Conservation (phyloP, 2,888 invertebrate genomes). For the Neoaliturus tenellus region DNA sequence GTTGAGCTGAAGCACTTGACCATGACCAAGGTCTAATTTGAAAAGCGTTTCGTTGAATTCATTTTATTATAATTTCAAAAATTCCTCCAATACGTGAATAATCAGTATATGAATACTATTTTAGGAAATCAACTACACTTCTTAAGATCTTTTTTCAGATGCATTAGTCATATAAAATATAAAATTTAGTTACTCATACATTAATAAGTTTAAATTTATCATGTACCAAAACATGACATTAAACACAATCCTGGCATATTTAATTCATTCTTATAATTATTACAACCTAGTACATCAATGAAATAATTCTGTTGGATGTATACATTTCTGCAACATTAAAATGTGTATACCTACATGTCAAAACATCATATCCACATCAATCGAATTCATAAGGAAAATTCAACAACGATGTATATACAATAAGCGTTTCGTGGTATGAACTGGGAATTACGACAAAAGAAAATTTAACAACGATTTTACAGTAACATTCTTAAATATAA, state of each 20-base stretch:
- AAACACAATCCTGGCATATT: not conserved
- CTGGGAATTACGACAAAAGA: not conserved
- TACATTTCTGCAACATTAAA: not conserved
- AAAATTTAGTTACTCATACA: too few species aligned
- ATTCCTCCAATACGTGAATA: too few species aligned
- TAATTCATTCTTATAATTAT: not conserved
- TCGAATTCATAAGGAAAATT: not conserved
- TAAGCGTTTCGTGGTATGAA: conserved; percentile 7
- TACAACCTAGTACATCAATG: not conserved
- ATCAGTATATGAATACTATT: too few species aligned
- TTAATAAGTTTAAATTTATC: too few species aligned
- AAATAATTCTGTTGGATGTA: not conserved
- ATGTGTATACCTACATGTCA: not conserved
- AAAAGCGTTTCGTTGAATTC: too few species aligned
- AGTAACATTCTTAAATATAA: not conserved
- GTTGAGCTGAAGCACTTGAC: too few species aligned
- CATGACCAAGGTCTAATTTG: too few species aligned
- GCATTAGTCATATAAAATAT: too few species aligned
- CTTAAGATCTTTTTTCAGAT: too few species aligned
- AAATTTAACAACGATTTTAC: not conserved
- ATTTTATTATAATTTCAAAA: too few species aligned
- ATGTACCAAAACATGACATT: too few species aligned
- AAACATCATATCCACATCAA: not conserved
- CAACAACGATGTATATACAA: conserved; percentile 20
- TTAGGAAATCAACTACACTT: too few species aligned